Evolutionary conservation across 2,797 vertebrate genomes (phyloP).

Genomic region (Lacerta viridis): DNA sequence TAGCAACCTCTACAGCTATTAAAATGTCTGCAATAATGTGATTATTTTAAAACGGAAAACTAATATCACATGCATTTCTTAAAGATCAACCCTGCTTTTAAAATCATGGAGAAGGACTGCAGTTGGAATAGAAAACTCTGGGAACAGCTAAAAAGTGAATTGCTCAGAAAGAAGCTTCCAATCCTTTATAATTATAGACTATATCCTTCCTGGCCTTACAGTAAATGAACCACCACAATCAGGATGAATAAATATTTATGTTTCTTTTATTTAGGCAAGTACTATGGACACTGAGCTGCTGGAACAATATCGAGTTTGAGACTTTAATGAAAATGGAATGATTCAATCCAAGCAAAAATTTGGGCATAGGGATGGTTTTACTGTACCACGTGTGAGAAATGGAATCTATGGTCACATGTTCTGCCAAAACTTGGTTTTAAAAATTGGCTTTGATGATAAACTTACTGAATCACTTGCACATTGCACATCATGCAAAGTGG

Average conservation of each 20-base stretch:
- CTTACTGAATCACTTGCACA: slow-evolving; percentile 38
- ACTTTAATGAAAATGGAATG: slow-evolving; percentile 65
- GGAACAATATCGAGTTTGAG: slow-evolving; percentile 66
- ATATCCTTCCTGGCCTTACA: slow-evolving; percentile 61
- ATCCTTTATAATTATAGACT: slow-evolving; percentile 70
- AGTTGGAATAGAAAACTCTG: slow-evolving; percentile 66
- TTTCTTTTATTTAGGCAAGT: slow-evolving; percentile 77
- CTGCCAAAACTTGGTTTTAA: slow-evolving; percentile 19
- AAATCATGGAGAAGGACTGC: slow-evolving; percentile 72
- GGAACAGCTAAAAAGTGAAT: slow-evolving; percentile 73
- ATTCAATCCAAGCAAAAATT: slow-evolving; percentile 71
- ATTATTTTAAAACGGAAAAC: slow-evolving; percentile 87
- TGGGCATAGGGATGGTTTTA: slow-evolving; percentile 53
- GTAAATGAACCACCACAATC: slow-evolving; percentile 65
- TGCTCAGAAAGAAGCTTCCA: slow-evolving; percentile 70
- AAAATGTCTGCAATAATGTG: slow-evolving; percentile 90
- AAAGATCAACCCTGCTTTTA: slow-evolving; percentile 80
- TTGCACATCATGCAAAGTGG: slow-evolving; percentile 38
- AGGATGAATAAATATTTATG: slow-evolving; percentile 76
- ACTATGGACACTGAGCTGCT: slow-evolving; percentile 54
- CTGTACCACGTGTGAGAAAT: slow-evolving; percentile 45
- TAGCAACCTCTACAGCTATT: slow-evolving; percentile 88
- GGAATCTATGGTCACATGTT: slow-evolving; percentile 2
- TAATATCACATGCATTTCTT: slow-evolving; percentile 85
- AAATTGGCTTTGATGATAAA: slow-evolving; percentile 44